Evolutionary conservation across 2,888 invertebrate species (phyloP), one percentile per base, ranked within the genome.

Genomic region (Platynereis dumerilii): DNA sequence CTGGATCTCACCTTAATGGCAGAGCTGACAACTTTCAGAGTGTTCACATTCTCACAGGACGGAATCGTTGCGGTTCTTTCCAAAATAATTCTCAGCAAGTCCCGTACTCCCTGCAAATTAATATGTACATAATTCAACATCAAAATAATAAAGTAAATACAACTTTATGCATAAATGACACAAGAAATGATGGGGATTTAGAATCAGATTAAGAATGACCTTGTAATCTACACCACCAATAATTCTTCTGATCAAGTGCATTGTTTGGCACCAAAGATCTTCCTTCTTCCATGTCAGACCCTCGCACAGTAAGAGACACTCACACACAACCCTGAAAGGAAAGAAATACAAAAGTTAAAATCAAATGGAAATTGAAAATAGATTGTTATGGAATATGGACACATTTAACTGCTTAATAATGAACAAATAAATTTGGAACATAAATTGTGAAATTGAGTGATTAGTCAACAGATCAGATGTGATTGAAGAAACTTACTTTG

Each of bases 221-320:
- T 97, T 97, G 81, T 97, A 97, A 84, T 96, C 95, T 1, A 96
- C 96, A 65, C 92, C 91, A 45, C 91, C 91, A 76, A 97, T 92
- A 53, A 95, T 90, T 81, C 90, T 90, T 73, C 91, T 88, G 61
- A 97, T 90, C 2, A 96, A 86, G 73, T 88, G 88, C 81, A 97
- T 96, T 78, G 92, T 90, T 83, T 92, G 91, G 59, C 92, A 90
- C 96, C 96, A 97, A 84, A 93, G 94, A 72, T 92, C 91, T 71
- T 90, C 89, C 82, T 93, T 90, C 71, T 90, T 88, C 80, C 91
- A 91, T 2, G 88, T 87, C n/a, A 97, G 86, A 79, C 92, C 91
- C 63, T 95, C 94, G 82, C 90, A 92, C 22, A 88, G 89, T 62
- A 96, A 87, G 64, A 96, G 89, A 74, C 91, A 90, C 80, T 96